These are phyloP conservation scores for Ranitomeya imitator DNA, from an alignment of 2,113 vertebrate species.

Conservation along the genomic window DNA sequence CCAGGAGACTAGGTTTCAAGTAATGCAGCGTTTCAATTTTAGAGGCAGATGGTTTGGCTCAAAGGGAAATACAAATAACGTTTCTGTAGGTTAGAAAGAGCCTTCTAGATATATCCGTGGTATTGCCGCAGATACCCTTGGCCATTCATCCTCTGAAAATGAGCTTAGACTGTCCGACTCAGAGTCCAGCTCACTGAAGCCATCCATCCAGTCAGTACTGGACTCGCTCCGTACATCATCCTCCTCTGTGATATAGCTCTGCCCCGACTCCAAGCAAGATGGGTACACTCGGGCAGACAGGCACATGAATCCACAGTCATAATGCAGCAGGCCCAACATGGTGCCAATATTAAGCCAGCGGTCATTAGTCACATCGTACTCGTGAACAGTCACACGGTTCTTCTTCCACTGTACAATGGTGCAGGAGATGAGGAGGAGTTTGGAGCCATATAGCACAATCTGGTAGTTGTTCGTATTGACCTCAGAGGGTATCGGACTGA, in stretches of 20 bases:
- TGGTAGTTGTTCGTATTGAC: constrained; percentile 84
- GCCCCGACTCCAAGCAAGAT: constrained; percentile 78
- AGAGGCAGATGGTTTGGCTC: neutral
- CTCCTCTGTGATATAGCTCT: constrained; percentile 84
- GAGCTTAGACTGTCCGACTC: constrained; percentile 86
- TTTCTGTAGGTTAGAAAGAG: constrained; percentile 61
- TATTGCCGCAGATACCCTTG: constrained; percentile 33
- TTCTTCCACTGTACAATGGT: constrained; percentile 83
- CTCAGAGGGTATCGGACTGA: constrained; percentile 82
- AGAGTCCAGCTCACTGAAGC: constrained; percentile 81
- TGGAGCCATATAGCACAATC: constrained; percentile 78
- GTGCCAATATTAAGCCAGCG: constrained; percentile 81
- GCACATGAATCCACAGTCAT: constrained; percentile 78
- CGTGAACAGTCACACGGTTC: constrained; percentile 84
- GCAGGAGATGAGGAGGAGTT: constrained; percentile 82
- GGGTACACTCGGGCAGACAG: constrained; percentile 84
- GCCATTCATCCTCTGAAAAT: constrained; percentile 81
- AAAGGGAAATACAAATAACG: constrained; percentile 26
- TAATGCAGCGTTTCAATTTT: constrained; percentile 14
- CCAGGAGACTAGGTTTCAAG: neutral
- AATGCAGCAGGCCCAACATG: constrained; percentile 78
- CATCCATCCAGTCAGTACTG: constrained; percentile 86
- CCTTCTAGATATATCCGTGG: constrained; percentile 59
- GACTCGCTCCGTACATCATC: constrained; percentile 84
- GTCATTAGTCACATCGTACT: constrained; percentile 78